Conservation (phyloP, 2,113 vertebrate species). For the Pteronura brasiliensis region DNA sequence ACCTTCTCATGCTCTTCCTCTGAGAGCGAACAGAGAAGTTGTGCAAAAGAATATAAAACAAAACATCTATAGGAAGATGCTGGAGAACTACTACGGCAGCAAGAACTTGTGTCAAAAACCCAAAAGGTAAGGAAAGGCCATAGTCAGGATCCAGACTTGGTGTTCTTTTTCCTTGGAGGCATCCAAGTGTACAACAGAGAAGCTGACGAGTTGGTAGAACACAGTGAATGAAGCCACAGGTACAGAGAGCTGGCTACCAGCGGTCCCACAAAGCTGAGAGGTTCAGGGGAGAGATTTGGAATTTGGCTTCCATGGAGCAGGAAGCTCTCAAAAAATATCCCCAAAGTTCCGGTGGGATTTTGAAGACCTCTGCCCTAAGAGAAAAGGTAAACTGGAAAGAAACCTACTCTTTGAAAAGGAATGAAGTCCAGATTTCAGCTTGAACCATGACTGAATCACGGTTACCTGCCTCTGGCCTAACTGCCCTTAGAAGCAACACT, state of each 20-base stretch:
- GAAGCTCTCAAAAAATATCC: neutral
- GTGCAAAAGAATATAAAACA: neutral
- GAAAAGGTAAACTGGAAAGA: neutral
- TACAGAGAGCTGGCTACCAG: accelerated
- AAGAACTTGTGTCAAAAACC: neutral
- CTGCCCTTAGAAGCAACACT: neutral
- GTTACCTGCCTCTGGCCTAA: neutral
- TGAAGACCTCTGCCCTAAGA: neutral
- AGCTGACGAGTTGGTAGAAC: neutral
- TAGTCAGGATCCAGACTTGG: neutral
- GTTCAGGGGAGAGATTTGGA: neutral
- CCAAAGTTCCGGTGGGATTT: neutral
- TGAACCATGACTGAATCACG: neutral
- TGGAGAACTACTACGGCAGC: neutral
- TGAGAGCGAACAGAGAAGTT: neutral
- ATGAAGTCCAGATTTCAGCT: neutral
- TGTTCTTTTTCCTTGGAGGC: neutral
- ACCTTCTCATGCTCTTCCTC: neutral
- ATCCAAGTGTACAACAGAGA: accelerated
- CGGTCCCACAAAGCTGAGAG: neutral
- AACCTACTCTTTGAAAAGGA: neutral
- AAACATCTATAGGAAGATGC: neutral
- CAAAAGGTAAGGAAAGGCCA: neutral
- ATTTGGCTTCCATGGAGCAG: neutral
- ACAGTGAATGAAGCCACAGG: too few species aligned